phyloP scores from a whole-genome alignment of 2,888 invertebrate genomes.

The Argyresthia goedartella region DNA sequence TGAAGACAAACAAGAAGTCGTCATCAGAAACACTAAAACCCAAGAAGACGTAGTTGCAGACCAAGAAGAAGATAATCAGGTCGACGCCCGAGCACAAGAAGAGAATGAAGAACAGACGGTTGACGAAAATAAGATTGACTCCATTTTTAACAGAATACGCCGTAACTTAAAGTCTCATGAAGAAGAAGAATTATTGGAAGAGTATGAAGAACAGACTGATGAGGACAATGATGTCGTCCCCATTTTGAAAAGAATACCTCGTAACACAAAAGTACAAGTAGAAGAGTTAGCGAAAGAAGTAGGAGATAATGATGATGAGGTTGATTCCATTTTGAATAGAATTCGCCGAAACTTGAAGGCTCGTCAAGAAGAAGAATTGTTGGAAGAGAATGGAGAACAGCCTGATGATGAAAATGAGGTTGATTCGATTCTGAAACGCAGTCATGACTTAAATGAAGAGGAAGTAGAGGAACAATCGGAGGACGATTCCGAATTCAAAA shows the following conservation, averaged over 20 bases:
- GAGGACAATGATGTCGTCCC: neutral
- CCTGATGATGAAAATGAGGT: neutral
- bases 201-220: conserved; percentile 14
- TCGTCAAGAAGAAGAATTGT: neutral
- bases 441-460: neutral
- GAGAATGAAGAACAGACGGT: neutral
- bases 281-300: neutral
- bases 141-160: neutral
- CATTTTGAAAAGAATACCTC: neutral
- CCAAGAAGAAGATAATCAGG: neutral
- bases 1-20: neutral
- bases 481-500: conserved; percentile 9
- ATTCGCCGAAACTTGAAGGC: too few relatives aligned
- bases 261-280: neutral
- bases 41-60: neutral
- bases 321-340: too few relatives aligned
- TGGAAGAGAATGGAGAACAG: conserved; percentile 1
- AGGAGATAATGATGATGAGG: neutral
- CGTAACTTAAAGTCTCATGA: neutral
- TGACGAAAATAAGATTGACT: neutral
- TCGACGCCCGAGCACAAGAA: neutral
- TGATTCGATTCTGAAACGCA: neutral
- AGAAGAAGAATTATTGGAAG: conserved; percentile 10
- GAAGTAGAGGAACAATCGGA: conserved; percentile 6
- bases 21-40: neutral